Percentiles rank a stretch among this genome's conserved stretches.
phyloP scores from a whole-genome alignment of 2,888 invertebrate genomes.

The Kryphioiulus occultus region DNA sequence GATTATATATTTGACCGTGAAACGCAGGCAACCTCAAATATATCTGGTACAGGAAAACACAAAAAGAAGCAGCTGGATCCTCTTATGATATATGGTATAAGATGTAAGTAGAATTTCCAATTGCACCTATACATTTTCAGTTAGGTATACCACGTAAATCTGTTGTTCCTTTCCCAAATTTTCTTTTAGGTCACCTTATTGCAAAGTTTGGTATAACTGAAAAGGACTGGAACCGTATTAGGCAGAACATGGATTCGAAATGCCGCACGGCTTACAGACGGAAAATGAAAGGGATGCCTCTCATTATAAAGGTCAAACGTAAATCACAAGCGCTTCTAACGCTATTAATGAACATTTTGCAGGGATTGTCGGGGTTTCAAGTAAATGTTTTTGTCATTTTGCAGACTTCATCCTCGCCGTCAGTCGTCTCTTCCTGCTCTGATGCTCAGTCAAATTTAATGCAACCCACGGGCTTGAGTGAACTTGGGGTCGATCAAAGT shows the following conservation, averaged over 20 bases:
- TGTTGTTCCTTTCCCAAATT: too few relatives aligned
- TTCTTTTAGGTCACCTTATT: conserved; percentile 63
- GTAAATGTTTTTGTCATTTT: not conserved
- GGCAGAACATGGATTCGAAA: conserved; percentile 67
- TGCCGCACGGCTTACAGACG: conserved; percentile 64
- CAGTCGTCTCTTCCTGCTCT: not conserved
- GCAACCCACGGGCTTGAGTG: not conserved
- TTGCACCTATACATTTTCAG: not conserved
- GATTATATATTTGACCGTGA: conserved; percentile 67
- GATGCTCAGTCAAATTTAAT: not conserved
- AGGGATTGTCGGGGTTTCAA: too few relatives aligned
- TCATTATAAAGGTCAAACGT: conserved; percentile 51
- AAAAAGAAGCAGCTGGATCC: conserved; percentile 67
- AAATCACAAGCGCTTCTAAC: not conserved
- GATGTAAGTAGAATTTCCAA: conserved; percentile 60
- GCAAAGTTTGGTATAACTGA: conserved; percentile 66
- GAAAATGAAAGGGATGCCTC: conserved; percentile 55
- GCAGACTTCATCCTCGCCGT: not conserved
- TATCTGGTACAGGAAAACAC: conserved; percentile 67
- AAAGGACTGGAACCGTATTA: conserved; percentile 66
- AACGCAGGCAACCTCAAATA: conserved; percentile 66
- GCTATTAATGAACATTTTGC: too few relatives aligned
- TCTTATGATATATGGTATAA: conserved; percentile 64
- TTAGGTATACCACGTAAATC: too few relatives aligned
- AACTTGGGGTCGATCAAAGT: conserved; percentile 27